Evolutionary conservation across 2,113 vertebrate genomes (phyloP), one percentile per base, ranked within the genome.

Genomic region (Benthochromis sp.): DNA sequence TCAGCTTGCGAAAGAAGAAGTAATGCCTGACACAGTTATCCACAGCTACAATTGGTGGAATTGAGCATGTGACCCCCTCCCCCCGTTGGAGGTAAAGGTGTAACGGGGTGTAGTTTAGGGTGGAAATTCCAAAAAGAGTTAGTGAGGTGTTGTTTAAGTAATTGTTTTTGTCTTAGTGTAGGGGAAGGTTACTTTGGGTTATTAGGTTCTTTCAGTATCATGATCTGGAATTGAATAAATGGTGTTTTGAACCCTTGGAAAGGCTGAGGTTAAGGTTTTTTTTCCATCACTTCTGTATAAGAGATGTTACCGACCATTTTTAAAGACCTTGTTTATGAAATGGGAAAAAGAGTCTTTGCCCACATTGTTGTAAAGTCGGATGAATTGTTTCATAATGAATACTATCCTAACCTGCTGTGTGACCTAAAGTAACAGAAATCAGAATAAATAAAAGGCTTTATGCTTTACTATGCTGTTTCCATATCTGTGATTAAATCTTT

Each of bases 91-190:
- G 66, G 59, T 76, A 59, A 79, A 85, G 63, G 61, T 80, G 57
- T 79, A 78, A 31, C 7, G n/a, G 57, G 31, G 29, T 81, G 81
- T 57, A 69, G 66, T 53, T 78, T 73, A 47, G 31, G 34, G 45
- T 90, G 92, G 94, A 95, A 93, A 90, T 93, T 94, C 94, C 94
- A 90, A 19, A 34, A 53, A 19, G 50, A 24, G n/a, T 59, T 50
- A 4, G 9, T 59, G 61, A 63, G 53, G 54, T 78, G 31, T n/a
- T 84, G 55, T 63, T 11, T n/a, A 31, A 17, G 59, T 66, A 66
- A 90, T 66, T 94, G 93, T 90, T 92, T 43, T 90, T 29, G 27
- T 81, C 7, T 36, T 16, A 7, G 21, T 66, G 38, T 17, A 3
- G 54, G 8, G 7, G 34, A 27, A 12, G 81, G 73, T 17, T 47